Conservation (phyloP, 2,113 vertebrate genomes). For the Sinosuthora webbiana region DNA sequence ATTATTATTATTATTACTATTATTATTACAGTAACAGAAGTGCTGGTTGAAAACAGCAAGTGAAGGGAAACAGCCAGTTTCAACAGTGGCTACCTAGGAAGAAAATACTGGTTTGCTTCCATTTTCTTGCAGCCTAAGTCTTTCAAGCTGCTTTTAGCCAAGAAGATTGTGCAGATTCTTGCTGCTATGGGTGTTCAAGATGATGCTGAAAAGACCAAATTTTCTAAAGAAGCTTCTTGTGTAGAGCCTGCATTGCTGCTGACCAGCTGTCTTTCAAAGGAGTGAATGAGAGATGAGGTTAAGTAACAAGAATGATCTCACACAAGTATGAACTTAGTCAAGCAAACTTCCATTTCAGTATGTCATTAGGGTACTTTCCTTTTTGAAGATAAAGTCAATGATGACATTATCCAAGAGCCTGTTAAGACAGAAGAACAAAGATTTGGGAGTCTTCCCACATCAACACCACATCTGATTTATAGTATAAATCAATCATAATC, state of each 20-base stretch:
- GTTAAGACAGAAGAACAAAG: not conserved
- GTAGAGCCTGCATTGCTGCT: not conserved
- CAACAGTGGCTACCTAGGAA: not conserved
- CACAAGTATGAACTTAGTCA: not conserved
- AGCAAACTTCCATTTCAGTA: not conserved
- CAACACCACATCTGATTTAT: not conserved
- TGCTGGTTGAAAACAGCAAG: conserved; percentile 18
- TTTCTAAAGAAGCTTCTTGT: not conserved
- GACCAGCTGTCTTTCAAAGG: not conserved
- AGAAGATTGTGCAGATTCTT: not conserved
- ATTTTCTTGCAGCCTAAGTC: not conserved
- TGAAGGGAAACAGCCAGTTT: not conserved
- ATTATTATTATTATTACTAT: not conserved
- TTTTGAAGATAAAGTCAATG: not conserved
- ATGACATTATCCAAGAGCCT: not conserved
- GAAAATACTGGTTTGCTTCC: not conserved
- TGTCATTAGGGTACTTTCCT: not conserved
- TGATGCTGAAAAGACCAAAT: not conserved
- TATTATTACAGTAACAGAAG: conserved; percentile 2
- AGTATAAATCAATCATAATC: not conserved
- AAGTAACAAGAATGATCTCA: not conserved
- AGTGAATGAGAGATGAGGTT: not conserved
- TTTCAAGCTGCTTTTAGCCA: not conserved
- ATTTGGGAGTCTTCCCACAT: not conserved
- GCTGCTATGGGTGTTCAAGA: not conserved